Evolutionary conservation across 2,888 invertebrate genomes (phyloP).

Genomic region (Drosophila pseudotalamancana): DNA sequence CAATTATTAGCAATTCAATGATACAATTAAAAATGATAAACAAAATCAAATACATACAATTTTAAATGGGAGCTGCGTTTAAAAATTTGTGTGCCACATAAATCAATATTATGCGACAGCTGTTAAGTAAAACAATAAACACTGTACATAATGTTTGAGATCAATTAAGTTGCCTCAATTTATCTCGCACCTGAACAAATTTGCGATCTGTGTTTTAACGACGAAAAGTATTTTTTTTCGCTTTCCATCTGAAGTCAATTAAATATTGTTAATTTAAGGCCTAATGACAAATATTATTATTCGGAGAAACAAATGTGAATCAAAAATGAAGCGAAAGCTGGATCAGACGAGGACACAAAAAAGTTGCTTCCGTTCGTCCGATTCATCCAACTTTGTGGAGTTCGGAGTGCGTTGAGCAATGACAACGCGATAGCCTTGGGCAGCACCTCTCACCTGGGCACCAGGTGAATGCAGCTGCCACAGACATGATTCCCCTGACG

Average conservation of each 20-base stretch:
- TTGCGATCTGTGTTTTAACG: neutral
- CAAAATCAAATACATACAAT: slow-evolving; percentile 4
- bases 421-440: slow-evolving; percentile 63
- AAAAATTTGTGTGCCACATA: slow-evolving; percentile 1
- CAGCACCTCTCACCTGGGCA: slow-evolving; percentile 66
- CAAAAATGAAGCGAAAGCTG: neutral
- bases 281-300: slow-evolving; percentile 33
- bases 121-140: neutral
- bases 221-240: slow-evolving; percentile 13
- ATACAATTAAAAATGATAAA: slow-evolving; percentile 13
- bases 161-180: slow-evolving; percentile 24
- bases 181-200: slow-evolving; percentile 1
- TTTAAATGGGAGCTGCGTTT: slow-evolving; percentile 22
- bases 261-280: slow-evolving; percentile 33
- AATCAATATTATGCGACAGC: slow-evolving; percentile 22
- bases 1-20: slow-evolving; percentile 29
- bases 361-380: neutral
- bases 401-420: slow-evolving; percentile 70
- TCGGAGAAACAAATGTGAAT: slow-evolving; percentile 23
- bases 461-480: slow-evolving; percentile 80
- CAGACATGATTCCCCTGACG: slow-evolving; percentile 74
- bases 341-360: slow-evolving; percentile 7
- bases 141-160: neutral
- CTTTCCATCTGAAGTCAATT: slow-evolving; percentile 37
- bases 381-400: slow-evolving; percentile 65